phyloP scores from a whole-genome alignment of 2,797 vertebrate species.

The Salmo trutta region DNA sequence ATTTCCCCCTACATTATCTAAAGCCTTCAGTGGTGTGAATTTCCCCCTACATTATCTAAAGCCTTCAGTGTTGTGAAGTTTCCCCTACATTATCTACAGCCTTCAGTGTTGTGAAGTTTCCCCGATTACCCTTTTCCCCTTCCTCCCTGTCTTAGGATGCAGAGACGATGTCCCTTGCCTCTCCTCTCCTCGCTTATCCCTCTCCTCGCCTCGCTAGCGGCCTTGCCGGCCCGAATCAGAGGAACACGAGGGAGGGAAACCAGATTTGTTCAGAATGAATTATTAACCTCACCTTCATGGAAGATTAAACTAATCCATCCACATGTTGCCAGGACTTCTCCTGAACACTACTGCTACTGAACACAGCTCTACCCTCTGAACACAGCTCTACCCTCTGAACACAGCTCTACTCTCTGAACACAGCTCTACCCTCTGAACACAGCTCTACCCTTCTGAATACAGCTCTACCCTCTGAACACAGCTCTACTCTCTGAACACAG shows the following conservation, averaged over 20 bases:
- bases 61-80: too few species aligned
- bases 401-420: not conserved
- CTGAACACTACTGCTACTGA: not conserved
- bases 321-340: not conserved
- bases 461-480: not conserved
- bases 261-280: not conserved
- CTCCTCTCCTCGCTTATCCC: not conserved
- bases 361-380: too few species aligned
- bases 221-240: not conserved
- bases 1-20: too few species aligned
- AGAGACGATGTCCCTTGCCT: not conserved
- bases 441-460: not conserved
- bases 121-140: too few species aligned
- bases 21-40: too few species aligned
- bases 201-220: not conserved
- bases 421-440: not conserved
- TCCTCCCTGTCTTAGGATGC: not conserved
- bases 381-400: too few species aligned
- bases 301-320: slow-evolving; percentile 1
- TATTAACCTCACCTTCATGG: not conserved
- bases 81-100: too few species aligned
- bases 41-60: too few species aligned
- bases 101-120: too few species aligned
- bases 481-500: not conserved
- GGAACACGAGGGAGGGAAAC: not conserved